Conservation (phyloP, 1,140 invertebrate genomes). For the Drosophila orena region DNA sequence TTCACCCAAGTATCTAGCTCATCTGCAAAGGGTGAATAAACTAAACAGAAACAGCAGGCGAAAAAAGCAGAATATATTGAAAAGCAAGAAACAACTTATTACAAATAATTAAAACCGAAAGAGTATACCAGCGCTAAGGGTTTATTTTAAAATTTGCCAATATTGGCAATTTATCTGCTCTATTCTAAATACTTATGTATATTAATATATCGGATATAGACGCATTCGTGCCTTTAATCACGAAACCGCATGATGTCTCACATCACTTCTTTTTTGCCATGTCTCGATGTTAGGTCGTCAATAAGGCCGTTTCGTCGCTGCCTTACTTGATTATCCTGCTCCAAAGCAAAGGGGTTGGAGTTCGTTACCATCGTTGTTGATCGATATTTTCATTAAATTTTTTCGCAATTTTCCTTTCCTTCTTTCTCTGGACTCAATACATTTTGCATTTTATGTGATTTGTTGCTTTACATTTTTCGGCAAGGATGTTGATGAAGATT, state of each 20-base stretch:
- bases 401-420: slow-evolving; percentile 62
- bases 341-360: slow-evolving; percentile 67
- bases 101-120: neutral
- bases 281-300: slow-evolving; percentile 31
- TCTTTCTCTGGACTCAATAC: slow-evolving; percentile 38
- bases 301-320: slow-evolving; percentile 52
- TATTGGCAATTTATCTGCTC: too few species aligned
- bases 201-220: too few species aligned
- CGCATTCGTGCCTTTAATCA: slow-evolving; percentile 49
- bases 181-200: too few species aligned
- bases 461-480: slow-evolving; percentile 71
- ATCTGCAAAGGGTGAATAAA: slow-evolving; percentile 83
- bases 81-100: slow-evolving; percentile 1
- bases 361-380: slow-evolving; percentile 75
- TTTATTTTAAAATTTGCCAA: too few species aligned
- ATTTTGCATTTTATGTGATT: slow-evolving; percentile 74
- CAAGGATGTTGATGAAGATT: slow-evolving; percentile 62
- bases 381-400: slow-evolving; percentile 83
- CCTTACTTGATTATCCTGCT: slow-evolving; percentile 48
- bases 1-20: slow-evolving; percentile 40
- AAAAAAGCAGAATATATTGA: slow-evolving; percentile 4
- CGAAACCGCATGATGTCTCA: neutral
- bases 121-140: neutral
- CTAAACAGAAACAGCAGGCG: slow-evolving; percentile 61
- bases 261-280: neutral